Percentiles rank a stretch among this genome's conserved stretches.
Conservation (phyloP, 2,888 invertebrate genomes). For the Altica lythri region DNA sequence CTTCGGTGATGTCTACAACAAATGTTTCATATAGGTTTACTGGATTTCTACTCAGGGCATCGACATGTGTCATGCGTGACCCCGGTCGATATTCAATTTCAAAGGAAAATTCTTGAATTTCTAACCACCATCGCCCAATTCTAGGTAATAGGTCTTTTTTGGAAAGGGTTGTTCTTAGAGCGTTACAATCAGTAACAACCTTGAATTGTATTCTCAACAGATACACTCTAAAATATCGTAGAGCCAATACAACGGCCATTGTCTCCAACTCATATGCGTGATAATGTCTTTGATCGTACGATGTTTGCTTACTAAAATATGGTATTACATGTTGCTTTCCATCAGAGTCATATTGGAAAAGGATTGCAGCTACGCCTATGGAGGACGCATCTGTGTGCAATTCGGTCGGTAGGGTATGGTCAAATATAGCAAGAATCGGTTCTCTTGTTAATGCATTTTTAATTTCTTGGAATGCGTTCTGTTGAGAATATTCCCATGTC, state of each 20-base stretch:
- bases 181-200: no score
- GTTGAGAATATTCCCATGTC: slow-evolving; percentile 26
- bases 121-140: slow-evolving; percentile 44
- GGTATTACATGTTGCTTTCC: slow-evolving; percentile 25
- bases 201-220: no score
- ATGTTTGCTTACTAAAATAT: slow-evolving; percentile 16
- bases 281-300: slow-evolving; percentile 41
- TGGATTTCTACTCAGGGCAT: slow-evolving; percentile 35
- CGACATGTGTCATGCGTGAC: slow-evolving; percentile 31
- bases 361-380: slow-evolving; percentile 28
- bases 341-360: slow-evolving; percentile 26
- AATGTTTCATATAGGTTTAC: slow-evolving; percentile 21
- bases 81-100: slow-evolving; percentile 32
- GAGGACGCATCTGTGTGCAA: no score
- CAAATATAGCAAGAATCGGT: slow-evolving; percentile 32
- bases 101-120: no score
- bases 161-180: no score
- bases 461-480: slow-evolving; percentile 20
- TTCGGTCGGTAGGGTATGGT: no score
- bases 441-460: slow-evolving; percentile 19
- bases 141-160: slow-evolving; percentile 45
- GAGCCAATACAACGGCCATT: slow-evolving; percentile 45
- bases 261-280: slow-evolving; percentile 45
- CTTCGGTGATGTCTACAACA: slow-evolving; percentile 32
- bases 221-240: slow-evolving; percentile 42